Base-by-base conservation (phyloP, 2,797 vertebrate genomes). In the Danio choprae region DNA sequence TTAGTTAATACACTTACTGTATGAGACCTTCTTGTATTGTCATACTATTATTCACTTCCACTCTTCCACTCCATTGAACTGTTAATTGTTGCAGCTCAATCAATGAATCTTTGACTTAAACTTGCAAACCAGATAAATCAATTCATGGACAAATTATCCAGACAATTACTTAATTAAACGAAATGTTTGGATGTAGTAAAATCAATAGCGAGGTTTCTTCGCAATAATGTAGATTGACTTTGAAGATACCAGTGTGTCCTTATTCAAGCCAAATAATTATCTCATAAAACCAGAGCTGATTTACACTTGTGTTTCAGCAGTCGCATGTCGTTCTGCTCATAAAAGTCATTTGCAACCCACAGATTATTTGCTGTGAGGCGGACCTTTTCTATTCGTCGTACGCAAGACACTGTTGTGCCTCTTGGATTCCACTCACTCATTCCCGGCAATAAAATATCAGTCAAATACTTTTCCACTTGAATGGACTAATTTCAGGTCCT, bases 391-490 rank as follows among this genome's bases (percentile, higher is more conserved):
- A 18, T 63, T 76, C 77, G 84, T 40, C 56, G 64, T 83, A 71
- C 63, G 78, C 79, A 36, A 82, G 80, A 56, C 72, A 60, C 75
- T 70, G 60, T 63, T 74, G 53, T 80, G 77, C 51, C 75, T 83
- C 79, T 84, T 85, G 83, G 81, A 85, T 82, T 88, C 77, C 72
- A 78, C 74, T 82, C 83, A 81, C 79, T 85, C 81, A 85, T 84
- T 81, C 80, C 76, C 51, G 41, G 85, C 86, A 86, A 88, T 88
- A 87, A 88, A 86, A 89, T 85, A 87, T 87, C 83, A 87, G 88
- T 88, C 84, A 90, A 88, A 87, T 85, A 83, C 53, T 83, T 87
- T 80, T 79, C 80, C 68, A 85, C 83, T 86, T 76, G 76, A 69
- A 64, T 77, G 79, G 82, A 77, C 87, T 87, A 88, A 88, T 89